Percentiles rank a stretch among this genome's conserved stretches.
phyloP scores from a whole-genome alignment of 2,113 vertebrate genomes.

The Larimichthys polyactis region DNA sequence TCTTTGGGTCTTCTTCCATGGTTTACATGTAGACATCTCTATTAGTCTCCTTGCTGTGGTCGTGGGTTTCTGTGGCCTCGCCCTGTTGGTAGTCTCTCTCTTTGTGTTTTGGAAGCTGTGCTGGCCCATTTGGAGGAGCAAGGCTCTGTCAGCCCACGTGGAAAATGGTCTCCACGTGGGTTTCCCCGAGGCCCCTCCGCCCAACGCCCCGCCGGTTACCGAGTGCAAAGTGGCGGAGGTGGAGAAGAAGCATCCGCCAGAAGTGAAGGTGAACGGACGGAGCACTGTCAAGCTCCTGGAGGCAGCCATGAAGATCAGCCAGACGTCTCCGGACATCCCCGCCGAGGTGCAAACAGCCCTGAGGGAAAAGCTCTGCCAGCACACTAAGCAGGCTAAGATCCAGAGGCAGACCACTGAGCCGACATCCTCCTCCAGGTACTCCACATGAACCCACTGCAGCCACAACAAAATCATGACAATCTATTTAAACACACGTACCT shows the following conservation, averaged over 20 bases:
- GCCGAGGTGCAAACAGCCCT: slow-evolving; percentile 95
- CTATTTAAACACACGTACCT: neutral
- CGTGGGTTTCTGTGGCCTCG: slow-evolving; percentile 97
- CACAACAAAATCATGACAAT: neutral
- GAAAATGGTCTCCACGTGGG: slow-evolving; percentile 84
- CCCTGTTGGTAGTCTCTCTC: slow-evolving; percentile 95
- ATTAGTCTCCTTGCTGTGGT: slow-evolving; percentile 97
- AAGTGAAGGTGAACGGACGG: slow-evolving; percentile 88
- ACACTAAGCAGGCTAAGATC: slow-evolving; percentile 92
- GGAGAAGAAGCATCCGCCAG: slow-evolving; percentile 83
- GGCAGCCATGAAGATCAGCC: slow-evolving; percentile 98
- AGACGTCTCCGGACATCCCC: slow-evolving; percentile 98
- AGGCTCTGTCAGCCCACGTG: slow-evolving; percentile 84
- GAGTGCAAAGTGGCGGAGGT: slow-evolving; percentile 75
- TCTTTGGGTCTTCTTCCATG: slow-evolving; percentile 55
- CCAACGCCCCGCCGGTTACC: slow-evolving; percentile 60
- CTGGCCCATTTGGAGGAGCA: slow-evolving; percentile 97
- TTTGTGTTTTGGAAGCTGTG: slow-evolving; percentile 99
- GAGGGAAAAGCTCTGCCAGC: slow-evolving; percentile 91
- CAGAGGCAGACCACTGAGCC: slow-evolving; percentile 98
- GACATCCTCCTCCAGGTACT: slow-evolving; percentile 94
- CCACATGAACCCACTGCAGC: neutral
- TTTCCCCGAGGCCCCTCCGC: slow-evolving; percentile 81
- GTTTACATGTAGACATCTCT: slow-evolving; percentile 91
- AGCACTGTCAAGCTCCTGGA: slow-evolving; percentile 87